Conservation (phyloP, 2,888 invertebrate genomes). For the Horisme vitalbata region DNA sequence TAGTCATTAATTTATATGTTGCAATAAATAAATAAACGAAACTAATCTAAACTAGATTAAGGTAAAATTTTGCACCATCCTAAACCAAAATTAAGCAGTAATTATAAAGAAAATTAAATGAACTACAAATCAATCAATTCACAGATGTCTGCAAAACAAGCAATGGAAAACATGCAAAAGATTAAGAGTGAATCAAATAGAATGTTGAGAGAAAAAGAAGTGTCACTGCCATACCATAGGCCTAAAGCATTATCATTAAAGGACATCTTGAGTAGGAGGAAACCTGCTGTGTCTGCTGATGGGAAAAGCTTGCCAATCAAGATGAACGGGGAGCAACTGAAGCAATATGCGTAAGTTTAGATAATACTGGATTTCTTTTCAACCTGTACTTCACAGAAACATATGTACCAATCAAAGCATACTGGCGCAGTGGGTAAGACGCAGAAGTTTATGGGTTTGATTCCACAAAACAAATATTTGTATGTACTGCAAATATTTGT, state of each 20-base stretch:
- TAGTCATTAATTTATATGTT: no score
- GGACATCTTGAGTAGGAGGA: conserved; percentile 86
- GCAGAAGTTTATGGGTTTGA: no score
- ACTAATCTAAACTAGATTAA: no score
- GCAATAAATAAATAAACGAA: no score
- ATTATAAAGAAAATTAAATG: background rate
- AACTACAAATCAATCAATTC: conserved; percentile 4
- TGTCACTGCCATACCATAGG: conserved; percentile 93
- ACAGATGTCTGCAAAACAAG: conserved; percentile 86
- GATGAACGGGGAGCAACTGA: conserved; percentile 86
- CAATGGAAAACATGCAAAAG: conserved; percentile 87
- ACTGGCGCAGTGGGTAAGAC: no score
- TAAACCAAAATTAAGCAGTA: no score
- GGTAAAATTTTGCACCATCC: no score
- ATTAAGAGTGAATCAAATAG: conserved; percentile 94
- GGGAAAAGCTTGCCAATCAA: conserved; percentile 79
- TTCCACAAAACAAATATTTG: no score
- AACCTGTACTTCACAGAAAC: no score
- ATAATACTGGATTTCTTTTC: no score
- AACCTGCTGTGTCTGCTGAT: conserved; percentile 60
- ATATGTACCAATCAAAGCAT: no score
- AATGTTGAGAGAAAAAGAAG: conserved; percentile 88
- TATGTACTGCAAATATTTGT: no score
- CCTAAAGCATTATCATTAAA: conserved; percentile 90
- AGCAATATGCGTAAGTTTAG: conserved; percentile 86